These are phyloP conservation scores for Turritopsis rubra DNA, from an alignment of 30 jellyfish, hydroid and myxozoan species.

Conservation along the genomic window DNA sequence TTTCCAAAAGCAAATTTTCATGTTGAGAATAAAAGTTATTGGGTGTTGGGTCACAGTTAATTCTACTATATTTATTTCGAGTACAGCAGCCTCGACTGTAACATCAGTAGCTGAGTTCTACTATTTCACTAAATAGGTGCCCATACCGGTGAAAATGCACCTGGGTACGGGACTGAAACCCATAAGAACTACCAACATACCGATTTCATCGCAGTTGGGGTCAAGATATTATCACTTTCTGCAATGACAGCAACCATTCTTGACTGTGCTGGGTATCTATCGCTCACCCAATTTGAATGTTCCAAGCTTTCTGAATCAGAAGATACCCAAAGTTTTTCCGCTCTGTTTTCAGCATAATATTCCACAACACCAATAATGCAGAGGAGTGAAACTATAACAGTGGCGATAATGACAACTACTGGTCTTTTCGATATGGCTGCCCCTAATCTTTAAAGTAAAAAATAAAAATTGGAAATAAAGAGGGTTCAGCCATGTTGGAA, in stretches of 20 bases:
- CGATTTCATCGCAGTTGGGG: background rate
- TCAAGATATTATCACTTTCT: constrained; percentile 6
- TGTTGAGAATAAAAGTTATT: no score
- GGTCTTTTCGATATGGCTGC: background rate
- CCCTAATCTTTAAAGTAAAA: background rate
- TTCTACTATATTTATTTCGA: no score
- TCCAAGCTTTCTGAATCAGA: constrained; percentile 15
- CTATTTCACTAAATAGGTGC: no score
- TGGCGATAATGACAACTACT: background rate
- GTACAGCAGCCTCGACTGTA: no score
- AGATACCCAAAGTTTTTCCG: constrained; percentile 16
- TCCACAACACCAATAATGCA: constrained; percentile 13
- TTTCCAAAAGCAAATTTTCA: no score
- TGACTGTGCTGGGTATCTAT: constrained; percentile 19
- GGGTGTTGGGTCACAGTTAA: no score
- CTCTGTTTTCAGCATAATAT: constrained; percentile 17
- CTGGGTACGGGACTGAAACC: no score
- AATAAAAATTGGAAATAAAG: no score
- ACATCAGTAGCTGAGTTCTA: no score
- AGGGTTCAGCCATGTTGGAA: no score
- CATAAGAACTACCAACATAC: background rate
- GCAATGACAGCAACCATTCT: constrained; percentile 7
- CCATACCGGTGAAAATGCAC: no score
- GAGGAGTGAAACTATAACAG: background rate
- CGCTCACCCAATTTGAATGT: constrained; percentile 5